Base-by-base conservation (phyloP, 2,797 vertebrate genomes). In the Propithecus deckenii region DNA sequence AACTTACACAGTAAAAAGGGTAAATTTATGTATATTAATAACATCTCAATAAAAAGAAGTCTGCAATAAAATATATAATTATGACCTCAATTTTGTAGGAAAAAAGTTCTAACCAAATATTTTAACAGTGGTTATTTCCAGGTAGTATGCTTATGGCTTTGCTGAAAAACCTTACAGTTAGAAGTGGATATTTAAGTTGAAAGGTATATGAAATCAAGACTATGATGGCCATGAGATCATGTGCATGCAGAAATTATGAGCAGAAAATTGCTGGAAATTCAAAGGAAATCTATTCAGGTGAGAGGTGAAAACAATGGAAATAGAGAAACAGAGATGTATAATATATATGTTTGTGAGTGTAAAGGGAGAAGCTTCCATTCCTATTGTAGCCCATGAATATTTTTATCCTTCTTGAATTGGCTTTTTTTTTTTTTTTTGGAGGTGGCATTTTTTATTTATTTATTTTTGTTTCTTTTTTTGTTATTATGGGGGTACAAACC, bases 211-310 rank as follows among this genome's bases (percentile, higher is more conserved):
- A 48, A 65, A 85, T 86, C 20, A 87, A 79, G 50, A 61, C 30
- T 76, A 25, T 32, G 75, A 91, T 28, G 52, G 35, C 32, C 32
- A 75, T 50, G 55, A 95, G 32, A 90, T 67, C 30, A 96, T 48
- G 23, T 84, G 35, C 41, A 75, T 80, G 30, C n/a, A 93, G 50
- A 97, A 85, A 95, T 95, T 75, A 80, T 61, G 61, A 91, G 11
- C 32, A 78, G 50, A 65, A 88, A 96, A 65, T 22, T 46, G 48
- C 17, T 57, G 20, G 46, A 94, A 93, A 86, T 46, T 72, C n/a
- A 83, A 86, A 86, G 23, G 61, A 81, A 93, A 78, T 69, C 38
- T 91, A 59, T 86, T 32, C 23, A 41, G 4, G 32, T 65, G 25
- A 86, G 69, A 83, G 32, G 32, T 48, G 35, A 72, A 94, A 69